Percentiles rank a stretch among this genome's conserved stretches.
These are phyloP conservation scores for Dunckerocampus dactyliophorus DNA, from an alignment of 2,113 vertebrate species.

Conservation along the genomic window DNA sequence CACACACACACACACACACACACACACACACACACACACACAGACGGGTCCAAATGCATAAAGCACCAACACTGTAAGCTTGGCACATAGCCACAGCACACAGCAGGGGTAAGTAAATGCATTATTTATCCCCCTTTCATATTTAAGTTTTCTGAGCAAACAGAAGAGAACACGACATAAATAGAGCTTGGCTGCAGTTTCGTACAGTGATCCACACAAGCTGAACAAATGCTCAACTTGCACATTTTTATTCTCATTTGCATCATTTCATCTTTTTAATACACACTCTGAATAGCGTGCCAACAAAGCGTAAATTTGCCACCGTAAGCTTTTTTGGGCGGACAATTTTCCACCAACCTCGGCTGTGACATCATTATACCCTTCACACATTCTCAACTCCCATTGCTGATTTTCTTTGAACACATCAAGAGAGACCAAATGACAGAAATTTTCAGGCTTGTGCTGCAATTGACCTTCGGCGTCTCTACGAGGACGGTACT, in stretches of 20 bases:
- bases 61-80: background rate
- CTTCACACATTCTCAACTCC: slow-evolving; percentile 14
- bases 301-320: slow-evolving; percentile 41
- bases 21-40: no score
- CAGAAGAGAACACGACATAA: background rate
- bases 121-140: background rate
- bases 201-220: background rate
- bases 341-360: slow-evolving; percentile 43
- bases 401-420: slow-evolving; percentile 25
- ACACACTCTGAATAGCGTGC: slow-evolving; percentile 11
- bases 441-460: slow-evolving; percentile 33
- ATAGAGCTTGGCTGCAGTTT: background rate
- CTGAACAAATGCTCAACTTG: background rate
- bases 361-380: slow-evolving; percentile 43
- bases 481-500: slow-evolving; percentile 32
- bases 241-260: no score
- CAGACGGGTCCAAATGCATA: background rate
- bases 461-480: slow-evolving; percentile 47
- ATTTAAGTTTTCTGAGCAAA: background rate
- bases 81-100: background rate
- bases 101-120: background rate
- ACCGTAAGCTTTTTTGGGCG: slow-evolving; percentile 46
- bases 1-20: no score
- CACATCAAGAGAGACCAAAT: slow-evolving; percentile 8
- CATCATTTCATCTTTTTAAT: slow-evolving; percentile 14